Evolutionary conservation across 2,113 vertebrate genomes (phyloP).

Genomic region (Pionites leucogaster): DNA sequence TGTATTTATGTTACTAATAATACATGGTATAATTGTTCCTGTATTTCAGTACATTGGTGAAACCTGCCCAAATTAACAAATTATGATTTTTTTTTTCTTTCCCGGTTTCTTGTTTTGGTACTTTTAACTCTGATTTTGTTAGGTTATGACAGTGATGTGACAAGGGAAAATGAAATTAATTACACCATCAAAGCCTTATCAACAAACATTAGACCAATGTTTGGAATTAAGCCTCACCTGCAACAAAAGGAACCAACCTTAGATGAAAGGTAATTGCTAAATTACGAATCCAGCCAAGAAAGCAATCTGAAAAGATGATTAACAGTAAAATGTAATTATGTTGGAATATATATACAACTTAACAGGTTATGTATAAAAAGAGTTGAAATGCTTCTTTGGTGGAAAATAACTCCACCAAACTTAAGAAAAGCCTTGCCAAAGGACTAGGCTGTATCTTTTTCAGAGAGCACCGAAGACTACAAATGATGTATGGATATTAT

Average conservation of each 20-base stretch:
- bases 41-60: neutral
- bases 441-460: neutral
- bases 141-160: slow-evolving; percentile 99
- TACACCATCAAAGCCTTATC: slow-evolving; percentile 99
- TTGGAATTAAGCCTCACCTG: slow-evolving; percentile 93
- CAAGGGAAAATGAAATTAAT: slow-evolving; percentile 93
- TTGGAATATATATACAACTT: neutral
- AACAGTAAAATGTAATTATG: neutral
- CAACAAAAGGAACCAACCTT: slow-evolving; percentile 93
- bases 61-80: neutral
- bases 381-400: neutral
- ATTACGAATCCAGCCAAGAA: neutral
- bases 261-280: slow-evolving; percentile 90
- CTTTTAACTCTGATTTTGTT: neutral
- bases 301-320: neutral
- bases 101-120: neutral
- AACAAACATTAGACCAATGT: slow-evolving; percentile 92
- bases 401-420: neutral
- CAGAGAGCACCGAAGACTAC: neutral
- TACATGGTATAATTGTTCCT: neutral
- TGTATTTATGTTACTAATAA: neutral
- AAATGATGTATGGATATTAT: neutral
- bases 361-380: neutral
- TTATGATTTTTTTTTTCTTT: neutral
- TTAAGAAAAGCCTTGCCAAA: neutral